Evolutionary conservation across 2,113 vertebrate genomes (phyloP).

Genomic region (Tretioscincus oriximinensis): DNA sequence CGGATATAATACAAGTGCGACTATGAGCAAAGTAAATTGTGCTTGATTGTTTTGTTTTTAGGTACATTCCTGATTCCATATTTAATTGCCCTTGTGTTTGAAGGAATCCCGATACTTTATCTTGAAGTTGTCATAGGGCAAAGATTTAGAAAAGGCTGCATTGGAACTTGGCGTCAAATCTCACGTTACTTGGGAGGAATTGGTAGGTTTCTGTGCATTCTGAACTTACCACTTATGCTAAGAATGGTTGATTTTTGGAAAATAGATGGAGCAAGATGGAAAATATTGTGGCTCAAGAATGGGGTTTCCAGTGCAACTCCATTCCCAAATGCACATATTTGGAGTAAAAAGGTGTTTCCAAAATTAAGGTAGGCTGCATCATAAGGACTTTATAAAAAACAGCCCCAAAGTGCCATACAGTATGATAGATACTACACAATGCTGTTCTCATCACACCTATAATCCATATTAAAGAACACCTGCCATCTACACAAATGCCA

Average conservation of each 20-base stretch:
- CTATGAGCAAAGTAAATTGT: background rate
- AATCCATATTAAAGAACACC: no score
- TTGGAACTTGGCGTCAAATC: conserved; percentile 84
- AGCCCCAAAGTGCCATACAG: no score
- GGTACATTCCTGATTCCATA: conserved; percentile 93
- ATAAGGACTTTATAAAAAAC: no score
- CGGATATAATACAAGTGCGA: background rate
- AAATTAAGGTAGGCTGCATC: no score
- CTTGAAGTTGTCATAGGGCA: conserved; percentile 89
- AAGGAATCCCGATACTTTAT: conserved; percentile 87
- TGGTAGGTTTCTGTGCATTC: conserved; percentile 63
- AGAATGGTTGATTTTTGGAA: background rate
- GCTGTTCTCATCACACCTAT: no score
- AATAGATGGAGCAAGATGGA: background rate
- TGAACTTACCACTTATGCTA: background rate
- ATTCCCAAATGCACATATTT: background rate
- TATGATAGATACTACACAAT: no score
- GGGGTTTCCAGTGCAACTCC: background rate
- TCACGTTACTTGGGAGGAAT: conserved; percentile 84
- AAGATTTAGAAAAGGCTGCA: conserved; percentile 79
- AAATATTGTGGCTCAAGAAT: no score
- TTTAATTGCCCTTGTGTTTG: conserved; percentile 80
- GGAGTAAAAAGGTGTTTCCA: no score
- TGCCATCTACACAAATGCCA: no score
- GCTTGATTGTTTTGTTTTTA: conserved; percentile 52